phyloP scores from a whole-genome alignment of 2,888 invertebrate genomes.

The Spisula subtruncata region DNA sequence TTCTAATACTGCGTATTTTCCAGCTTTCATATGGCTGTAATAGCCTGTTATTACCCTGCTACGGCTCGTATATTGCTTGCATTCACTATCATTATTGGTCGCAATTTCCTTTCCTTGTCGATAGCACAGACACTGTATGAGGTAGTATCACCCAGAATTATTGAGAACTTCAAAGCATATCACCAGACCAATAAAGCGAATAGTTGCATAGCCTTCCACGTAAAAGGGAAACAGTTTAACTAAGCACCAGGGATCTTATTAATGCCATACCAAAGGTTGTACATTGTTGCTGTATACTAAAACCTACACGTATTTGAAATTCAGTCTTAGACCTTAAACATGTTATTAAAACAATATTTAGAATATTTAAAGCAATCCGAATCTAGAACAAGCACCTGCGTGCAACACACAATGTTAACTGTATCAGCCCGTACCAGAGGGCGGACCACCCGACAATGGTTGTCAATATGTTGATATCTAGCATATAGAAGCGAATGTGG shows the following conservation, averaged over 20 bases:
- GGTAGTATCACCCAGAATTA: slow-evolving; percentile 4
- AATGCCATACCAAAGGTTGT: neutral
- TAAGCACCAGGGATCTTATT: neutral
- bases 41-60: neutral
- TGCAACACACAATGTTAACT: too few relatives aligned
- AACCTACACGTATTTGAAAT: too few relatives aligned
- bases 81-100: neutral
- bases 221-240: neutral
- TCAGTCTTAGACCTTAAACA: too few relatives aligned
- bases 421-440: too few relatives aligned
- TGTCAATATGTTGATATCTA: too few relatives aligned
- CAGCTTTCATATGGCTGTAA: neutral
- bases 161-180: neutral
- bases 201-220: neutral
- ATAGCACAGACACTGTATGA: neutral
- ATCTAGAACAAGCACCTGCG: too few relatives aligned
- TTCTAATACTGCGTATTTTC: neutral
- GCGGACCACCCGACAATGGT: too few relatives aligned
- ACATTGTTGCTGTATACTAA: neutral
- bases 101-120: slow-evolving; percentile 3
- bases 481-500: too few relatives aligned
- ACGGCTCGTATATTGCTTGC: neutral
- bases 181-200: neutral
- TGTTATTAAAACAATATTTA: too few relatives aligned
- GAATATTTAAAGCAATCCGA: too few relatives aligned